Conservation (phyloP, 2,888 invertebrate genomes). For the Chirona hameri region DNA sequence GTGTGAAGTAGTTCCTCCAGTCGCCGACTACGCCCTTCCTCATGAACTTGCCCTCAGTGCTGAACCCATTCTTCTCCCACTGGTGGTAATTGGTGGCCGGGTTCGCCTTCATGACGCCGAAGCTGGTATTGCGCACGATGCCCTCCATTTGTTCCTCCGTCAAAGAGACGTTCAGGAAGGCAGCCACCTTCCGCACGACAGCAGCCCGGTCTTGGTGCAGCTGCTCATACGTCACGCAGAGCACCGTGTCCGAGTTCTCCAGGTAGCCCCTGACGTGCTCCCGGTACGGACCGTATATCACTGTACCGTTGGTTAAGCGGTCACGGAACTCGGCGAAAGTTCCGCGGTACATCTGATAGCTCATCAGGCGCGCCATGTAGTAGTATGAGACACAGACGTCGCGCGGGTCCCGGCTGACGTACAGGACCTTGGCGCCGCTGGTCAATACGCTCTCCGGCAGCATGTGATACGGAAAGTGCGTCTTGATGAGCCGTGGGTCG, state of each 20-base stretch:
- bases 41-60: not conserved
- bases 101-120: not conserved
- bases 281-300: not conserved
- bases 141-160: not conserved
- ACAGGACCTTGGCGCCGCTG: conserved; percentile 61
- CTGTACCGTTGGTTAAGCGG: conserved; percentile 50
- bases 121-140: not conserved
- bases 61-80: not conserved
- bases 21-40: not conserved
- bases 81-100: not conserved
- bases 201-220: conserved; percentile 43
- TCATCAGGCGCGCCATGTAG: conserved; percentile 66
- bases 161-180: not conserved
- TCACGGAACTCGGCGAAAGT: conserved; percentile 58
- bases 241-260: not conserved
- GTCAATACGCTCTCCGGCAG: not conserved
- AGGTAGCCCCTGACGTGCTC: not conserved
- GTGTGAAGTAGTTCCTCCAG: not conserved
- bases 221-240: conserved; percentile 46
- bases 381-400: conserved; percentile 81
- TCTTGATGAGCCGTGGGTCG: not conserved
- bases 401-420: conserved; percentile 79
- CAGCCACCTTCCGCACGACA: conserved; percentile 4
- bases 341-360: conserved; percentile 54
- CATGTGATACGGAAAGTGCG: not conserved